Conservation (phyloP, 2,888 invertebrate genomes). For the Ariolimax columbianus region DNA sequence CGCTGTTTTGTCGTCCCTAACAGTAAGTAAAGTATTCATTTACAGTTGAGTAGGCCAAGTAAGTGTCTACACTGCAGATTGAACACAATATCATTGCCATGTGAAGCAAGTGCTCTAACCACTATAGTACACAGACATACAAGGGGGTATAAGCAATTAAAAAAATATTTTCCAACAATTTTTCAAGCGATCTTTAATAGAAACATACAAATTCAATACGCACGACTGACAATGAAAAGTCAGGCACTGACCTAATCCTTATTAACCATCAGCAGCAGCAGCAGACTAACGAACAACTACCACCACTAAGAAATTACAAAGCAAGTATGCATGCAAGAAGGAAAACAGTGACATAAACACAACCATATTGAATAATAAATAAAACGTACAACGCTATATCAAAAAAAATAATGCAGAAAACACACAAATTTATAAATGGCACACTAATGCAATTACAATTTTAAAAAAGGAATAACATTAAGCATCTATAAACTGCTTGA, state of each 20-base stretch:
- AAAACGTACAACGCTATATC: neutral
- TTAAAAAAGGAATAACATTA: neutral
- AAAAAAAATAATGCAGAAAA: neutral
- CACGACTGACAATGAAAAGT: no score
- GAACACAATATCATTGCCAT: no score
- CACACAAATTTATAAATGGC: neutral
- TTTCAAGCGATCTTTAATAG: no score
- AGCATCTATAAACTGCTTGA: neutral
- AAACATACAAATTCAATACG: no score
- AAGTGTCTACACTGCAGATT: no score
- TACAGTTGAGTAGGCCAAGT: no score
- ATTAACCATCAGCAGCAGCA: neutral
- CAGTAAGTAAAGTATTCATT: no score
- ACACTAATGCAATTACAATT: neutral
- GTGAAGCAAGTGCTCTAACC: no score
- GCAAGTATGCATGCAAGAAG: constrained; percentile 4
- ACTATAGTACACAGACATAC: no score
- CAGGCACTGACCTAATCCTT: neutral
- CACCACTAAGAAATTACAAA: neutral
- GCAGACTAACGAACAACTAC: neutral
- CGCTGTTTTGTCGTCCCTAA: no score
- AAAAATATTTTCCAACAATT: no score
- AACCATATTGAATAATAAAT: neutral
- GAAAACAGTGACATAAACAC: neutral
- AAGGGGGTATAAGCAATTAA: no score